These are phyloP conservation scores for Diceros bicornis DNA, from an alignment of 2,797 vertebrate species.

Conservation along the genomic window DNA sequence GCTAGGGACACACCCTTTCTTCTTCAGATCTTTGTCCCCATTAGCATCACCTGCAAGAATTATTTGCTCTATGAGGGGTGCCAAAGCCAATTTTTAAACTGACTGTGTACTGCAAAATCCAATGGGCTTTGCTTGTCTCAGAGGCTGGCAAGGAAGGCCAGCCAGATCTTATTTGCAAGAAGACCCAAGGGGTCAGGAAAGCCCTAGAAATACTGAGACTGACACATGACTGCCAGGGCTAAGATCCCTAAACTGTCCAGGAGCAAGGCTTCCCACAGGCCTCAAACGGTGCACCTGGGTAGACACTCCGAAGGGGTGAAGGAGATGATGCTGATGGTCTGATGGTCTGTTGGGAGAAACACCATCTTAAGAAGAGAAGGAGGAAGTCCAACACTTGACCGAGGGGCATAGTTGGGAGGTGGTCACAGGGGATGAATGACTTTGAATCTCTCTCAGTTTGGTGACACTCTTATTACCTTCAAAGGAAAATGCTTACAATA, in stretches of 20 bases:
- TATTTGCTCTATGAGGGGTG: not conserved
- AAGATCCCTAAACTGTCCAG: not conserved
- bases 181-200: not conserved
- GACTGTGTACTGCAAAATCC: not conserved
- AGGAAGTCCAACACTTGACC: not conserved
- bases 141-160: not conserved
- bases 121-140: not conserved
- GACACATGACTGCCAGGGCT: not conserved
- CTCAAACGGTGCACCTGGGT: not conserved
- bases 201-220: not conserved
- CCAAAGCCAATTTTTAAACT: constrained; percentile 19
- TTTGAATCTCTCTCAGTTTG: not conserved
- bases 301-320: not conserved
- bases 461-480: not conserved
- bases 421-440: not conserved
- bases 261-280: not conserved
- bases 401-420: not conserved
- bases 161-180: not conserved
- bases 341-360: not conserved
- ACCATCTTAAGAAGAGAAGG: not conserved
- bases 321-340: not conserved
- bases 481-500: constrained; percentile 25
- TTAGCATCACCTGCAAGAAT: constrained; percentile 43
- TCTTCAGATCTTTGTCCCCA: constrained; percentile 25
- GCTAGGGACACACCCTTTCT: not conserved